Base-by-base conservation (phyloP, 2,888 invertebrate genomes). In the Caradrina kadenii region DNA sequence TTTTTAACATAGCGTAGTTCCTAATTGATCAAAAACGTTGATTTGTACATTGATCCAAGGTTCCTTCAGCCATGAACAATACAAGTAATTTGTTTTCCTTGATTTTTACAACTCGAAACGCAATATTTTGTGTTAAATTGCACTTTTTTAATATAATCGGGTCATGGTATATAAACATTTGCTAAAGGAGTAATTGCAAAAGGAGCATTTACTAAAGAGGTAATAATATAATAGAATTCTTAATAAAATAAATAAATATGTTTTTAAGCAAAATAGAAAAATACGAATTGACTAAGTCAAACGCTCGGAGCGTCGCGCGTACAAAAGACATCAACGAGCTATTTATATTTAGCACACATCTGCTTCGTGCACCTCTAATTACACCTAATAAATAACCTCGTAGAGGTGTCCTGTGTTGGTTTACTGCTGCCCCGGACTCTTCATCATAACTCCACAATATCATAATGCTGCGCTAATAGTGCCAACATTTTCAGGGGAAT, bases 321-420 rank as follows among this genome's bases (percentile, higher is more conserved):
- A 70, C 60, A 78, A 78, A 85, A 84, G 85, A 85, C 63, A 76
- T 83, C 63, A 80, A 85, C 84, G 79, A 69, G 22, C 45, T 2
- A 52, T 26, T 63, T 53, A 22, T 19, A 49, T 22, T 13, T 6
- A 17, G 11, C n/a, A 5, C 19, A 55, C 63, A 61, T 66, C 59
- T 73, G 62, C 80, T 50, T 26, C 48, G 39, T 21, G 49, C 62
- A 56, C 42, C 50, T 54, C 42, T 80, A 65, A 80, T 59, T 60
- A 54, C 2, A 31, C 21, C 10, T 52, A 54, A 63, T 52, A 63
- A 63, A 73, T 67, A 67, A 63, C n/a, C 17, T 45, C n/a, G 17
- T 52, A 56, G 50, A 60, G 45, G 26, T 53, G 62, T 42, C 53
- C 50, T 19, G 22, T 13, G 35, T 15, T 58, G 64, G 42, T 49